These are phyloP conservation scores for Mellivora capensis DNA, from an alignment of 2,113 vertebrate genomes.

Conservation along the genomic window DNA sequence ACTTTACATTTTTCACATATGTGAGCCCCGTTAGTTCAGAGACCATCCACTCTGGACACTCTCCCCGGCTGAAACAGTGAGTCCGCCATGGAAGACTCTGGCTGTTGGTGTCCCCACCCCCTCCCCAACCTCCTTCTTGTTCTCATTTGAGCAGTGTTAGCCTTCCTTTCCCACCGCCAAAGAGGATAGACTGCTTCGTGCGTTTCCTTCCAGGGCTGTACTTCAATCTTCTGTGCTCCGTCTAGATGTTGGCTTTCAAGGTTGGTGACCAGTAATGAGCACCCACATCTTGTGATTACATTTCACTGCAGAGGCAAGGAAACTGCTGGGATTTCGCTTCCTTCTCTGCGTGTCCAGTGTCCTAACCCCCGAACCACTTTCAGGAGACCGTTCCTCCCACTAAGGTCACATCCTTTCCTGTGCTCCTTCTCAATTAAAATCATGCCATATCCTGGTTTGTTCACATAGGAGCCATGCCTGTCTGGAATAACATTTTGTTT, in stretches of 20 bases:
- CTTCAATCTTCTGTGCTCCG: neutral
- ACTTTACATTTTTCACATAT: neutral
- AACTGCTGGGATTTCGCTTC: neutral
- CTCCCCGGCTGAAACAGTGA: neutral
- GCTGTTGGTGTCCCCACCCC: too few relatives aligned
- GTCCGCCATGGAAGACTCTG: neutral
- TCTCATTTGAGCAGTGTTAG: neutral
- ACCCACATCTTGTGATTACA: neutral
- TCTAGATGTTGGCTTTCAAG: neutral
- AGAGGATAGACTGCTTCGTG: neutral
- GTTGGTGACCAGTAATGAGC: neutral
- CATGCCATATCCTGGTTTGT: neutral
- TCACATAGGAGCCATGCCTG: neutral
- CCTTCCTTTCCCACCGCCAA: neutral
- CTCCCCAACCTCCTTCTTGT: neutral
- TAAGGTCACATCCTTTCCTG: neutral
- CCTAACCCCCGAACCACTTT: neutral
- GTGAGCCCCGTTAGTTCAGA: neutral
- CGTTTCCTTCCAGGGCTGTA: neutral
- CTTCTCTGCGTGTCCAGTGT: neutral
- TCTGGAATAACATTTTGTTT: neutral
- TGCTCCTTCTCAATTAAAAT: neutral
- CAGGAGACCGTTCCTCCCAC: neutral
- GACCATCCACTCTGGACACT: neutral
- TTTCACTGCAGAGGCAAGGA: neutral